Evolutionary conservation across 2,113 vertebrate genomes (phyloP).

Genomic region (Channa argus): DNA sequence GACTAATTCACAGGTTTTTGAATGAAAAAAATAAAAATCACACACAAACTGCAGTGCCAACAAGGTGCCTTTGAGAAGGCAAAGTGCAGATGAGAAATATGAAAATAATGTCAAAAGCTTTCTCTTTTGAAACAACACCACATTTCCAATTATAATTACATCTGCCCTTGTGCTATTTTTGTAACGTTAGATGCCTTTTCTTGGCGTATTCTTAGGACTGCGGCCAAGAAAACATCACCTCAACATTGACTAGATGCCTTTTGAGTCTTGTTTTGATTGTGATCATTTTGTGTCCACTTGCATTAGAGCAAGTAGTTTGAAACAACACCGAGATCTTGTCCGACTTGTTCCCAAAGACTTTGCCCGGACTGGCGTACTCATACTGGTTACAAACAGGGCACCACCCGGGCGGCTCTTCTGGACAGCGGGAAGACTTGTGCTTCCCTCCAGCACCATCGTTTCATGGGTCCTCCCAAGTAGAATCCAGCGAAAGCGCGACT

Average conservation of each 20-base stretch:
- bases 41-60: slow-evolving; percentile 76
- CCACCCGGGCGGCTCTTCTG: slow-evolving; percentile 85
- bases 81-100: slow-evolving; percentile 72
- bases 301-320: slow-evolving; percentile 40
- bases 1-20: slow-evolving; percentile 73
- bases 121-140: slow-evolving; percentile 22
- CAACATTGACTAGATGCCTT: slow-evolving; percentile 19
- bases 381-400: slow-evolving; percentile 83
- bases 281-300: slow-evolving; percentile 63
- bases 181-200: slow-evolving; percentile 29
- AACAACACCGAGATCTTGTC: slow-evolving; percentile 55
- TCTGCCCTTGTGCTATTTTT: slow-evolving; percentile 25
- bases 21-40: slow-evolving; percentile 47
- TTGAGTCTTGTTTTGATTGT: slow-evolving; percentile 8
- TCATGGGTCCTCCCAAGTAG: slow-evolving; percentile 82
- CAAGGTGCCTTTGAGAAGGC: slow-evolving; percentile 58
- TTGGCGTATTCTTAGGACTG: slow-evolving; percentile 13
- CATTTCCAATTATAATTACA: slow-evolving; percentile 23
- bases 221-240: slow-evolving; percentile 36
- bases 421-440: slow-evolving; percentile 78
- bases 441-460: slow-evolving; percentile 89
- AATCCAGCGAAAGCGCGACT: slow-evolving; percentile 51
- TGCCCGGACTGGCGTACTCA: slow-evolving; percentile 82
- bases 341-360: slow-evolving; percentile 59
- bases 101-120: slow-evolving; percentile 35